Percentiles rank a stretch among this genome's conserved stretches.
These are phyloP conservation scores for Thinocorus orbignyianus DNA, from an alignment of 2,113 vertebrate genomes.

Conservation along the genomic window DNA sequence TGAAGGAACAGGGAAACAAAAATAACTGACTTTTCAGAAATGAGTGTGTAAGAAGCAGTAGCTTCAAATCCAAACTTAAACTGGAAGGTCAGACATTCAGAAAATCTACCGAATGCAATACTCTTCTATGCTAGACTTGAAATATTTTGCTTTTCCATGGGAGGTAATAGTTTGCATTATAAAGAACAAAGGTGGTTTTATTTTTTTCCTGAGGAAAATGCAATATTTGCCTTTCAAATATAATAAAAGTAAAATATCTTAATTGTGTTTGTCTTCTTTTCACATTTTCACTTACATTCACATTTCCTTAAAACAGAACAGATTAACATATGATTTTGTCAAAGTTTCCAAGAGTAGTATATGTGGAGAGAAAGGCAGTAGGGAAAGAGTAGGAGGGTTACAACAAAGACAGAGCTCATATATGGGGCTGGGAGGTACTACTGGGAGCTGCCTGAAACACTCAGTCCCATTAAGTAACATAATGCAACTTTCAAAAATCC, in stretches of 20 bases:
- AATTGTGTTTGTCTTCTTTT: not conserved
- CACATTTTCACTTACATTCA: not conserved
- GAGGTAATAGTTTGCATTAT: not conserved
- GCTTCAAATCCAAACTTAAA: not conserved
- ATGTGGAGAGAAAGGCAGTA: not conserved
- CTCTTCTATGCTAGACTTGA: not conserved
- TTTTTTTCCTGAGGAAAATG: not conserved
- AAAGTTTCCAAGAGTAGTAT: not conserved
- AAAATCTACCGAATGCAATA: not conserved
- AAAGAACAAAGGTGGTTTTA: not conserved
- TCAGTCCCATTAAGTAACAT: fast-evolving
- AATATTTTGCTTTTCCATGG: not conserved
- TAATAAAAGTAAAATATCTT: not conserved
- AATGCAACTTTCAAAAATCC: not conserved
- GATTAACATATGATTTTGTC: not conserved
- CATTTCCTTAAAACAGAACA: not conserved
- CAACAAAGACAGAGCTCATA: not conserved
- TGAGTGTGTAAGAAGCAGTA: not conserved
- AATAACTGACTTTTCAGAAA: not conserved
- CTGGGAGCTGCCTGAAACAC: not conserved
- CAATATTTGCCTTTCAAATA: not conserved
- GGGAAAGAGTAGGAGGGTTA: not conserved
- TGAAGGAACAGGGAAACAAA: not conserved
- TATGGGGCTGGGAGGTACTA: not conserved
- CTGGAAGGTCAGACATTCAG: not conserved